A percentile compares a stretch with the other conserved stretches of the same genome.
Conservation (phyloP, 2,797 vertebrate species). For the Zalophus californianus region DNA sequence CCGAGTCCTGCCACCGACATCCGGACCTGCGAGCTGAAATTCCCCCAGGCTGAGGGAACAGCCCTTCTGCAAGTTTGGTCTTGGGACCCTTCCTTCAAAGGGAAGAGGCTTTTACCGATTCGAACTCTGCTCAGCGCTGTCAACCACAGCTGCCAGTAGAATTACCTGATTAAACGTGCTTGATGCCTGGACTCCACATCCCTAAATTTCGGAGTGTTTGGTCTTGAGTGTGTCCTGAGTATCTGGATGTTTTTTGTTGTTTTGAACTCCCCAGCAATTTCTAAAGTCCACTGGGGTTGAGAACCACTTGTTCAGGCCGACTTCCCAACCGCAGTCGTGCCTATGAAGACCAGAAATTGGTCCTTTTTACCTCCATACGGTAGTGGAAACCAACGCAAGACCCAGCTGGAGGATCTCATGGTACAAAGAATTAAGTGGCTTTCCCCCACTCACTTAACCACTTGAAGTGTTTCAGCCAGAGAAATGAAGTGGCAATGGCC, state of each 20-base stretch:
- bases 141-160: not conserved
- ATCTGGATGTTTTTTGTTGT: not conserved
- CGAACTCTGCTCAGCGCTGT: accelerated
- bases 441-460: not conserved
- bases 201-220: not conserved
- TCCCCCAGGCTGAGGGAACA: accelerated
- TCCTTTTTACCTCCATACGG: not conserved
- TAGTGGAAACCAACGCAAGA: not conserved
- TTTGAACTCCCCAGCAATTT: not conserved
- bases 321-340: not conserved
- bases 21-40: not conserved
- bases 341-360: not conserved
- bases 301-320: not conserved
- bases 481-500: constrained; percentile 2
- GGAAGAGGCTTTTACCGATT: not conserved
- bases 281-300: not conserved
- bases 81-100: not conserved
- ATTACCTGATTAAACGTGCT: too few relatives aligned
- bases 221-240: not conserved
- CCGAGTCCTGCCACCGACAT: not conserved
- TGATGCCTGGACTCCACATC: not conserved
- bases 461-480: not conserved
- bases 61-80: too few relatives aligned
- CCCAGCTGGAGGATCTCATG: not conserved
- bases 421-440: not conserved